phyloP scores from a whole-genome alignment of 2,113 vertebrate species.

The Datnioides undecimradiatus region DNA sequence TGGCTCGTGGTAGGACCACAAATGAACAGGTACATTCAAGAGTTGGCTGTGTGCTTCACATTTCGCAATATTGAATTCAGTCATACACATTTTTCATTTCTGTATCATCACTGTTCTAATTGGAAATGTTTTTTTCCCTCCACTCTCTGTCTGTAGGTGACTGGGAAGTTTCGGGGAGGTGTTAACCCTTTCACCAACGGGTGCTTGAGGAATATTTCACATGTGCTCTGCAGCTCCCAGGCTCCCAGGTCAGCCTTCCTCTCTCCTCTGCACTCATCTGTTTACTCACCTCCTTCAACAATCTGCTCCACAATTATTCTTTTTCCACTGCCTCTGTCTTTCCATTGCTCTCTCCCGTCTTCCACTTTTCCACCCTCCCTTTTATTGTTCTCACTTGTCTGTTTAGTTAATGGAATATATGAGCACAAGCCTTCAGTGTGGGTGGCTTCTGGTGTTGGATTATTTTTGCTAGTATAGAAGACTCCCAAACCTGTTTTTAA shows the following conservation, averaged over 20 bases:
- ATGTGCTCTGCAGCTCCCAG: slow-evolving; percentile 95
- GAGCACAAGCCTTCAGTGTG: background rate
- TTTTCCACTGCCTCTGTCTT: slow-evolving; percentile 45
- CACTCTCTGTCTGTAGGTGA: slow-evolving; percentile 84
- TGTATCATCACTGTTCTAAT: background rate
- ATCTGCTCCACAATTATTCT: slow-evolving; percentile 15
- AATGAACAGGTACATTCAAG: slow-evolving; percentile 91
- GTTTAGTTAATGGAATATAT: slow-evolving; percentile 31
- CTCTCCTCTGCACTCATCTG: background rate
- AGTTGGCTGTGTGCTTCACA: background rate
- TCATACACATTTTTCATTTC: background rate
- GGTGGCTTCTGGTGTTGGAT: background rate
- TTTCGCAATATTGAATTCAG: background rate
- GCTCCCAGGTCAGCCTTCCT: slow-evolving; percentile 89
- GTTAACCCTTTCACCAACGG: slow-evolving; percentile 98
- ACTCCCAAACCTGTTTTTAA: background rate
- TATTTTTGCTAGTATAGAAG: background rate
- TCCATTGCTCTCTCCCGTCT: slow-evolving; percentile 15
- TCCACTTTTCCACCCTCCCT: slow-evolving; percentile 30
- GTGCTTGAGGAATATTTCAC: slow-evolving; percentile 92
- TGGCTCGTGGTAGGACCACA: slow-evolving; percentile 94
- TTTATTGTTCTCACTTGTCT: slow-evolving; percentile 29
- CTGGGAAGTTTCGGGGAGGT: slow-evolving; percentile 96
- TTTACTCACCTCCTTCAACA: slow-evolving; percentile 15
- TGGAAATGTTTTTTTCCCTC: background rate